Evolutionary conservation across 1,140 invertebrate genomes (phyloP), one percentile per base, ranked within the genome.

Genomic region (Tetramorium parvispinum): DNA sequence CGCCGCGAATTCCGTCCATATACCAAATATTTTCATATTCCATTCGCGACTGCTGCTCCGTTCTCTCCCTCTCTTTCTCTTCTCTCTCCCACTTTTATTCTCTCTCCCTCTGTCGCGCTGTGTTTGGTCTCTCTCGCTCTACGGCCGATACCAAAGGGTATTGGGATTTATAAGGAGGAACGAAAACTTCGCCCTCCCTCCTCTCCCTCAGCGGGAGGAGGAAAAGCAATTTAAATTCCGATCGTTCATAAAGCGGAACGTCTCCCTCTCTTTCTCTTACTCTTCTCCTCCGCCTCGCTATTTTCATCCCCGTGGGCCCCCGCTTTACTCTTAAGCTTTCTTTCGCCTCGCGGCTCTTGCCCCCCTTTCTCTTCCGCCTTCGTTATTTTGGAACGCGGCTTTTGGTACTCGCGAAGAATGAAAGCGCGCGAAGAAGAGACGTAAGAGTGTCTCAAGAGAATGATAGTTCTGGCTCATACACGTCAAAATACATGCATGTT

Each of bases 151-250:
- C 87, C 92, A 92, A 93, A 93, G 91, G 75, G 82, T 93, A 93
- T 93, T 93, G 92, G 89, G 90, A 92, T 93, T 93, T 93, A 92
- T 90, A 93, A 92, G 90, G 75, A 91, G 87, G 91, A 91, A 92
- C 86, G 88, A 89, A 92, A 92, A 92, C 89, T 90, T 88, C 65
- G 78, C 61, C 77, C 37, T 10, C 46, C 46, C 24, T 43, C 61
- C 66, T 18, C 16, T 73, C 65, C 79, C 79, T 24, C 53, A 8
- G 68, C 53, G 77, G 85, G 65, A 85, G 79, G 76, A 71, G 76
- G 91, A 88, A 92, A 93, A 92, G 92, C 92, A 93, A 93, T 93
- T 93, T 93, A 92, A 93, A 93, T 93, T 93, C 92, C 92, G 87
- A 92, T 93, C 92, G 92, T 93, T 93, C 92, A 93, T 93, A 92